These are phyloP conservation scores for Gortyna flavago DNA, from an alignment of 2,888 invertebrate genomes.

Conservation along the genomic window DNA sequence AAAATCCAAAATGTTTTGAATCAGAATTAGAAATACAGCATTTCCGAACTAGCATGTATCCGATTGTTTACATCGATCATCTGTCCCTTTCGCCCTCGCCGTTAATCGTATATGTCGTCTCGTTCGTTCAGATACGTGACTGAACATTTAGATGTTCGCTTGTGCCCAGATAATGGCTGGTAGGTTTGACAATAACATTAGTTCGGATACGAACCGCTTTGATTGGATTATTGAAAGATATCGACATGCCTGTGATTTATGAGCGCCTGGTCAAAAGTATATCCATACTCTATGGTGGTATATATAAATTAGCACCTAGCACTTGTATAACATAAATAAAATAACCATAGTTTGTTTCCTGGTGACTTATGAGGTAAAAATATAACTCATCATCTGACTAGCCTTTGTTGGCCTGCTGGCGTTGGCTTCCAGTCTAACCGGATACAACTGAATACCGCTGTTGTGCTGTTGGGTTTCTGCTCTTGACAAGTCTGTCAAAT, in stretches of 20 bases:
- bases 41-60: constrained; percentile 59
- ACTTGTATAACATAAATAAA: neutral
- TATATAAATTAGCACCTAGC: constrained; percentile 44
- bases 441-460: neutral
- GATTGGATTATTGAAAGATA: constrained; percentile 88
- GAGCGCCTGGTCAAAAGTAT: constrained; percentile 65
- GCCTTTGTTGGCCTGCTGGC: neutral
- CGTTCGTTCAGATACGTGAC: constrained; percentile 79
- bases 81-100: constrained; percentile 68
- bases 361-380: neutral
- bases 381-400: neutral
- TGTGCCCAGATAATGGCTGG: constrained; percentile 82
- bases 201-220: constrained; percentile 83
- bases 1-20: constrained; percentile 63
- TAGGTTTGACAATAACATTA: constrained; percentile 88
- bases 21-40: constrained; percentile 58
- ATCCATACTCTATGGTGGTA: constrained; percentile 14
- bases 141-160: constrained; percentile 85
- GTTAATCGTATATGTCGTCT: constrained; percentile 64
- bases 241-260: constrained; percentile 83
- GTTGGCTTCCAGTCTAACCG: neutral
- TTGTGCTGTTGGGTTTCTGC: no score
- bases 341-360: neutral
- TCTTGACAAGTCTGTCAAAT: no score
- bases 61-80: constrained; percentile 80